Percentiles rank a stretch among this genome's conserved stretches.
Conservation (phyloP, 2,113 vertebrate genomes). For the Poecilia latipinna region DNA sequence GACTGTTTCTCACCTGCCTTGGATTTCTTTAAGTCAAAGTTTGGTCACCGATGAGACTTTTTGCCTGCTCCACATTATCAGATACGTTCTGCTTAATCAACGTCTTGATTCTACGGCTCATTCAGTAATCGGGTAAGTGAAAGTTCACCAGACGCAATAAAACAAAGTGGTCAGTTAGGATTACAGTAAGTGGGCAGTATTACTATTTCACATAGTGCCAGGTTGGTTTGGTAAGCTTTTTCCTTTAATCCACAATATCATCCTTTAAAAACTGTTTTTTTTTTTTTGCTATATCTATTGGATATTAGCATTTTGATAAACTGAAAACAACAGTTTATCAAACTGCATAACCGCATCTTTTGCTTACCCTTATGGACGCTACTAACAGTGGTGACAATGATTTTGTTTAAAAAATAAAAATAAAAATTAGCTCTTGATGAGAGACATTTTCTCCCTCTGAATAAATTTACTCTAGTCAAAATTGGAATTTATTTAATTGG, state of each 20-base stretch:
- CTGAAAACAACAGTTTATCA: no score
- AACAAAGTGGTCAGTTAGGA: background rate
- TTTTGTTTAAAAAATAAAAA: no score
- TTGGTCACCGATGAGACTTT: background rate
- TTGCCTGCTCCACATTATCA: background rate
- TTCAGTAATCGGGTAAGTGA: background rate
- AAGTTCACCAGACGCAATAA: background rate
- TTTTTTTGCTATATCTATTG: background rate
- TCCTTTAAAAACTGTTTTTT: background rate
- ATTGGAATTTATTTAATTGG: background rate
- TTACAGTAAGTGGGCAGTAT: background rate
- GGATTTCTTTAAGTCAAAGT: background rate
- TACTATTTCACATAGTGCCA: no score
- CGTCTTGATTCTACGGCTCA: background rate
- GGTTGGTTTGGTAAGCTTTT: no score
- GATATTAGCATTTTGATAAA: background rate
- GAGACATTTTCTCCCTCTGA: background rate
- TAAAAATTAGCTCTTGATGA: background rate
- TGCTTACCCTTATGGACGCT: background rate
- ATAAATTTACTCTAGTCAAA: background rate
- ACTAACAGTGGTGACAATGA: background rate
- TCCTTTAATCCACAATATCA: background rate
- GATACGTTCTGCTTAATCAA: background rate
- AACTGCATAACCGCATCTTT: background rate
- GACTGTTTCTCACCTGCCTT: no score